A percentile compares a stretch with the other conserved stretches of the same genome.
phyloP scores from a whole-genome alignment of 2,888 invertebrate species.

The Drosophila helvetica region DNA sequence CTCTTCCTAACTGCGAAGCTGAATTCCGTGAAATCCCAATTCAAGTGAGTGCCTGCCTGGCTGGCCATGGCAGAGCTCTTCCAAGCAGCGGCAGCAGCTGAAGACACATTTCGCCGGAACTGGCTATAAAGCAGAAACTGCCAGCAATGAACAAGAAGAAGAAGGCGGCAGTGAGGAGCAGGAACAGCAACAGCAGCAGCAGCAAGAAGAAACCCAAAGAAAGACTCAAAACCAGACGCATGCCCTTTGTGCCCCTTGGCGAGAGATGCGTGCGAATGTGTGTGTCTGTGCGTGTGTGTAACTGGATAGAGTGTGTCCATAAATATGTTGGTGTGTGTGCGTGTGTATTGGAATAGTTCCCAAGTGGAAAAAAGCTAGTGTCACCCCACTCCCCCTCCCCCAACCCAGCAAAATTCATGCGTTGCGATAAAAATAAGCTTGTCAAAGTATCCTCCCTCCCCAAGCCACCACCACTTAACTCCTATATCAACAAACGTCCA shows the following conservation, averaged over 20 bases:
- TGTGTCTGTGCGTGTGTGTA: slow-evolving; percentile 35
- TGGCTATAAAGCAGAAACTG: slow-evolving; percentile 72
- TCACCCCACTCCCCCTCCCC: background rate
- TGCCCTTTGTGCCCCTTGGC: slow-evolving; percentile 52
- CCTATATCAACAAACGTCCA: background rate
- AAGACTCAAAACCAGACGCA: slow-evolving; percentile 51
- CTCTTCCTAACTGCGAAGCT: slow-evolving; percentile 74
- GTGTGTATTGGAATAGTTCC: slow-evolving; percentile 13
- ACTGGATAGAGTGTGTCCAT: background rate
- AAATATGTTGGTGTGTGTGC: background rate
- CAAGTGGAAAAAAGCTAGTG: background rate
- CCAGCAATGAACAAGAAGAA: slow-evolving; percentile 27
- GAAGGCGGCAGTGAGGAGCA: slow-evolving; percentile 37
- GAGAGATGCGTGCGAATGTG: slow-evolving; percentile 35
- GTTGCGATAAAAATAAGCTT: background rate
- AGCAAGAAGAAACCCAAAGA: slow-evolving; percentile 44
- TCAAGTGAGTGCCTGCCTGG: slow-evolving; percentile 62
- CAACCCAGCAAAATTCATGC: background rate
- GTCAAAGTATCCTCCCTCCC: background rate
- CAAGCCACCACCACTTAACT: background rate
- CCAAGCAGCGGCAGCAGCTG: slow-evolving; percentile 58
- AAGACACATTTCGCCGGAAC: slow-evolving; percentile 76
- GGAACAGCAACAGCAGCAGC: slow-evolving; percentile 22
- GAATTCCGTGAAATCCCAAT: slow-evolving; percentile 79
- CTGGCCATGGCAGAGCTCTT: slow-evolving; percentile 31